These are phyloP conservation scores for Boloria selene DNA, from an alignment of 2,888 invertebrate species.

Conservation along the genomic window DNA sequence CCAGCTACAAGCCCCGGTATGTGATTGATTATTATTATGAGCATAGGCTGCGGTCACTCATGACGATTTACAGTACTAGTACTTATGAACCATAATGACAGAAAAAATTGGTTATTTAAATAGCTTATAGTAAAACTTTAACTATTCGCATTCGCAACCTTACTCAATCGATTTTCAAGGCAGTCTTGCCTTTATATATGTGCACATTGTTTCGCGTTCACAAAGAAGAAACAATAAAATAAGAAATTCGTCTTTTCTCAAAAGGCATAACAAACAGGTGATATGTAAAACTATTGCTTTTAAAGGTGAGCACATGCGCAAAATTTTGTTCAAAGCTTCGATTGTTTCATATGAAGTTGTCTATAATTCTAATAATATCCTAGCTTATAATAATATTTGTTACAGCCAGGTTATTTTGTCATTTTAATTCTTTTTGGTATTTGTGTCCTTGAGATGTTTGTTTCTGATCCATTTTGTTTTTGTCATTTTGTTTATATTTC, in stretches of 20 bases:
- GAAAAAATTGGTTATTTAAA: conserved; percentile 10
- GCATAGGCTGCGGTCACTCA: conserved; percentile 23
- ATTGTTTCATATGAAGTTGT: conserved; percentile 7
- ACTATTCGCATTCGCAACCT: conserved; percentile 40
- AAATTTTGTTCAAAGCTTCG: not conserved
- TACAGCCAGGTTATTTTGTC: too few species aligned
- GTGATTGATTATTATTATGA: conserved; percentile 33
- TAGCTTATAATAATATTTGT: too few species aligned
- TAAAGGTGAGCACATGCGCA: not conserved
- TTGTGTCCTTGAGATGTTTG: too few species aligned
- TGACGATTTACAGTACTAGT: conserved; percentile 18
- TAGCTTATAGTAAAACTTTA: not conserved
- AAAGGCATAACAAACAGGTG: conserved; percentile 18
- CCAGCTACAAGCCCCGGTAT: conserved; percentile 32
- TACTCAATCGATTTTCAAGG: conserved; percentile 60
- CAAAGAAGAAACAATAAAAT: conserved; percentile 28
- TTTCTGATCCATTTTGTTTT: too few species aligned
- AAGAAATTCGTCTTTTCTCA: conserved; percentile 24
- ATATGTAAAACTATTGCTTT: conserved; percentile 8
- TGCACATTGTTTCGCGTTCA: conserved; percentile 35
- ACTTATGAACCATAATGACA: not conserved
- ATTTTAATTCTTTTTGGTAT: too few species aligned
- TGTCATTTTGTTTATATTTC: too few species aligned
- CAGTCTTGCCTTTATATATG: conserved; percentile 42
- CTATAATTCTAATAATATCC: not conserved